Conservation (phyloP, 1,140 invertebrate species). For the Drosophila mojavensis region DNA sequence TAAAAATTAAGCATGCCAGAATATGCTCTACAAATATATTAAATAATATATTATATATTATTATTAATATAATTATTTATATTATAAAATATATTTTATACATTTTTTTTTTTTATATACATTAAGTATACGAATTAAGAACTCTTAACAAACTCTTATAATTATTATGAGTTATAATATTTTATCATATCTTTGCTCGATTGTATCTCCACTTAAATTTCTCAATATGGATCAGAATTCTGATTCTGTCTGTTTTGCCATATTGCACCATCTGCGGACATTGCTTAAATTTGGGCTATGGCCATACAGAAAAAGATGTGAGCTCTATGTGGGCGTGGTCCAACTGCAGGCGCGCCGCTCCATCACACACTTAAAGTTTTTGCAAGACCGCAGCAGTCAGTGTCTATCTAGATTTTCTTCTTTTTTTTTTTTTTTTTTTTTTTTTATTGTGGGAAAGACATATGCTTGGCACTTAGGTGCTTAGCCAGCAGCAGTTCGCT, state of each 20-base stretch:
- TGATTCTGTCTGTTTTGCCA: slow-evolving; percentile 1
- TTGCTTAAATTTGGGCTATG: slow-evolving; percentile 7
- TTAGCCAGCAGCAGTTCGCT: slow-evolving; percentile 45
- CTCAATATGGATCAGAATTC: not conserved
- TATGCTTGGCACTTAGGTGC: slow-evolving; percentile 72
- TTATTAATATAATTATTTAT: too few relatives aligned
- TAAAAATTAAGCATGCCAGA: too few relatives aligned
- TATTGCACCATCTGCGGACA: slow-evolving; percentile 18
- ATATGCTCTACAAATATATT: too few relatives aligned
- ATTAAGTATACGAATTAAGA: too few relatives aligned
- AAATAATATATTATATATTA: too few relatives aligned
- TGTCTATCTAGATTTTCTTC: slow-evolving; percentile 25
- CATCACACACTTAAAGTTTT: slow-evolving; percentile 19
- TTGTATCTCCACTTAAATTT: too few relatives aligned
- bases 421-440: not conserved
- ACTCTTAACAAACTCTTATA: too few relatives aligned
- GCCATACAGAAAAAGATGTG: slow-evolving; percentile 12
- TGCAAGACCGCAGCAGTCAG: slow-evolving; percentile 10
- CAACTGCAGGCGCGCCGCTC: not conserved
- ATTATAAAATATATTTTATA: too few relatives aligned
- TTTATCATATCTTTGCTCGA: too few relatives aligned
- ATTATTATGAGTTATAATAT: too few relatives aligned
- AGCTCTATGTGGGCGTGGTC: slow-evolving; percentile 1
- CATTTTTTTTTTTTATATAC: too few relatives aligned
- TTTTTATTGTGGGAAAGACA: slow-evolving; percentile 51